These are phyloP conservation scores for Pteruthius melanotis DNA, from an alignment of 2,113 vertebrate genomes.

Conservation along the genomic window DNA sequence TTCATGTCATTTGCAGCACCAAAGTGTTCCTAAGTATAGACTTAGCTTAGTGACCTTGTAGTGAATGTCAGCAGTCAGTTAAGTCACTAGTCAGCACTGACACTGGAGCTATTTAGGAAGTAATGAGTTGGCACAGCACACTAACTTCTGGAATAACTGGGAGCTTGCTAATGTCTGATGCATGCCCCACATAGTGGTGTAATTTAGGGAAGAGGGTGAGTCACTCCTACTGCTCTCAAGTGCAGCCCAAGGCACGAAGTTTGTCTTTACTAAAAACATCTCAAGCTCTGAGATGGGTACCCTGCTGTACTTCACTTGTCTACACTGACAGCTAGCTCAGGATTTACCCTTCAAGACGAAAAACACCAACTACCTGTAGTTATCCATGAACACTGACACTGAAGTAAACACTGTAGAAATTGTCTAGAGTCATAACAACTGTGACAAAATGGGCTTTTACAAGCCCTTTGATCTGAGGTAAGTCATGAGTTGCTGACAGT, in stretches of 20 bases:
- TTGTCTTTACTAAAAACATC: not conserved
- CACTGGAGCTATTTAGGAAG: constrained; percentile 55
- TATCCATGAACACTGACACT: not conserved
- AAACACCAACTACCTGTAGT: not conserved
- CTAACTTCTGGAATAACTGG: constrained; percentile 44
- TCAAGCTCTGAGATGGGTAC: not conserved
- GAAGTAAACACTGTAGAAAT: not conserved
- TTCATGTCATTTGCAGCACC: not conserved
- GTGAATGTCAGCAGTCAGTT: constrained; percentile 50
- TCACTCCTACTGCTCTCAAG: constrained; percentile 26
- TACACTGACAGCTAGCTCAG: not conserved
- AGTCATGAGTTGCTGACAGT: not conserved
- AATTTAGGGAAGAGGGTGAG: constrained; percentile 27
- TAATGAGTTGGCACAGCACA: constrained; percentile 58
- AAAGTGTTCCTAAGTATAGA: constrained; percentile 47
- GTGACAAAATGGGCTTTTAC: not conserved
- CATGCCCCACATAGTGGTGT: not conserved
- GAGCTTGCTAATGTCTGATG: constrained; percentile 20
- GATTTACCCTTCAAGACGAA: not conserved
- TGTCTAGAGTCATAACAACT: not conserved
- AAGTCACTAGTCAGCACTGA: constrained; percentile 53
- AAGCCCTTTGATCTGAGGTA: not conserved
- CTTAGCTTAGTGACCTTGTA: constrained; percentile 32
- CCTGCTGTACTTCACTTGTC: not conserved
- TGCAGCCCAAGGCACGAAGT: not conserved